phyloP scores from a whole-genome alignment of 2,113 vertebrate genomes.

The Bungarus multicinctus region DNA sequence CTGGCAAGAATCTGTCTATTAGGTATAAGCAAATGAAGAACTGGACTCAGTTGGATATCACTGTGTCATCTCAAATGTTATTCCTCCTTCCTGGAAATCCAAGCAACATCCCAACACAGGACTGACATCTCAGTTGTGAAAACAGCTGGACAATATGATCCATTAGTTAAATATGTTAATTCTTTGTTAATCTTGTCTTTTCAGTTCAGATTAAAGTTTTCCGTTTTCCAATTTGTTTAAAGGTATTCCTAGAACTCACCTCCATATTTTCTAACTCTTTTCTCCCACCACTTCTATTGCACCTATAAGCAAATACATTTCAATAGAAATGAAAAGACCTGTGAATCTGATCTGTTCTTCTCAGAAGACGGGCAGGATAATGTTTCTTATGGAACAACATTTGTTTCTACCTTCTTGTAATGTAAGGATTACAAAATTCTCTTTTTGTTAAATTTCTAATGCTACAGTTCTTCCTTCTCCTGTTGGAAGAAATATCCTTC shows the following conservation, averaged over 20 bases:
- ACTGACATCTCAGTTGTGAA: not conserved
- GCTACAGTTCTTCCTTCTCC: not conserved
- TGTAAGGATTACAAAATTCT: not conserved
- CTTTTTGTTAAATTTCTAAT: not conserved
- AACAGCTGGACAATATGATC: not conserved
- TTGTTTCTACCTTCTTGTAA: not conserved
- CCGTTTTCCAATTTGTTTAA: not conserved
- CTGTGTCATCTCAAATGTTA: not conserved
- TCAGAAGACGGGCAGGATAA: not conserved
- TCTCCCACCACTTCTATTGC: not conserved
- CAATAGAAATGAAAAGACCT: not conserved
- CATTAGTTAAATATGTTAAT: not conserved
- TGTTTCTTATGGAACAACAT: not conserved
- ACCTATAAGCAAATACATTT: not conserved
- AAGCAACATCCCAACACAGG: not conserved
- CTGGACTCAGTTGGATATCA: not conserved
- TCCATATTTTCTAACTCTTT: not conserved
- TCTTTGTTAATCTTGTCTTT: not conserved
- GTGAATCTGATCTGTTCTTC: not conserved
- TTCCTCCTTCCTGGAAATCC: not conserved
- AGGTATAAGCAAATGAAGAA: not conserved
- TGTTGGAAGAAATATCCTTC: no score
- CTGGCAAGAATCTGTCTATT: not conserved
- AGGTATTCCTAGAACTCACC: not conserved
- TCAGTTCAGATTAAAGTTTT: not conserved